Conservation (phyloP, 2,113 vertebrate genomes). For the Dipodomys ordii region DNA sequence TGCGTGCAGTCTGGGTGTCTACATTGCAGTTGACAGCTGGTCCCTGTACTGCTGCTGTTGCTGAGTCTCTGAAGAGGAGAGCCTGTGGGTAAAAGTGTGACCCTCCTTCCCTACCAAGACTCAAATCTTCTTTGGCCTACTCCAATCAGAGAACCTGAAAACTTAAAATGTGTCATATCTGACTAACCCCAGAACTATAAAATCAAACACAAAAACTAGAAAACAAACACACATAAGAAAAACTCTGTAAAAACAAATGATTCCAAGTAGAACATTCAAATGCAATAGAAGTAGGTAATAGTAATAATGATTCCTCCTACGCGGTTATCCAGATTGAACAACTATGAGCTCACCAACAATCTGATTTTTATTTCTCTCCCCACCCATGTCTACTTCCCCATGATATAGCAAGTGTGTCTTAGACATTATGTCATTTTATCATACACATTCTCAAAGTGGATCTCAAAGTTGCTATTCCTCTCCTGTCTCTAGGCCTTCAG, state of each 20-base stretch:
- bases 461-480: neutral
- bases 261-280: slow-evolving; percentile 4
- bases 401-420: neutral
- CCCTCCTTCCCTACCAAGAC: too few relatives aligned
- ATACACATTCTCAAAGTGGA: neutral
- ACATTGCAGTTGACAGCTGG: too few relatives aligned
- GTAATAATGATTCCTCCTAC: neutral
- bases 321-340: neutral
- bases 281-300: slow-evolving; percentile 17
- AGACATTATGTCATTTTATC: neutral
- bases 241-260: too few relatives aligned
- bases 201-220: too few relatives aligned
- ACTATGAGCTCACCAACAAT: neutral
- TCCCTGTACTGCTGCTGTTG: too few relatives aligned
- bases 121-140: too few relatives aligned
- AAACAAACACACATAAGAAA: too few relatives aligned
- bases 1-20: too few relatives aligned
- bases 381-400: neutral
- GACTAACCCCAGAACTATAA: neutral
- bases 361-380: neutral
- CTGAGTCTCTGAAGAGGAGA: too few relatives aligned
- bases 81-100: too few relatives aligned
- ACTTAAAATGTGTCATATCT: too few relatives aligned
- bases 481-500: neutral
- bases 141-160: too few relatives aligned